A percentile compares a stretch with the other conserved stretches of the same genome.
Conservation (phyloP, 2,797 vertebrate genomes). For the Tenualosa thibaudeaui region DNA sequence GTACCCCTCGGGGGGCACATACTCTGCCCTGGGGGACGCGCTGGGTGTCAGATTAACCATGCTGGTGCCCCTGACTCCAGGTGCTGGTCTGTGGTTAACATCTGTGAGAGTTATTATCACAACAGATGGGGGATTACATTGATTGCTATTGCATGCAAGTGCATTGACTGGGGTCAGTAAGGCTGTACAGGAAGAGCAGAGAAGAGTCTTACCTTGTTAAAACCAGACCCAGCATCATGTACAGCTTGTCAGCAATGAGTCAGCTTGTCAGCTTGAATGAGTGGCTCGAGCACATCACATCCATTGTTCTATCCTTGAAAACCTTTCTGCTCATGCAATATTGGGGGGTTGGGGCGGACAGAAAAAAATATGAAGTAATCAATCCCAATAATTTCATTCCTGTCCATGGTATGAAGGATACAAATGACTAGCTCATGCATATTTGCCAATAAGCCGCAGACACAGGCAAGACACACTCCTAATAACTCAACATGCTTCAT, state of each 20-base stretch:
- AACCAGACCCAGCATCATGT: not conserved
- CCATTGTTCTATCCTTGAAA: not conserved
- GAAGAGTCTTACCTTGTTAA: not conserved
- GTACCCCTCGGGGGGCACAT: conserved; percentile 48
- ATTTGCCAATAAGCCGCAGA: no score
- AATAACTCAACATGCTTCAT: no score
- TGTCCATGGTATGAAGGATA: not conserved
- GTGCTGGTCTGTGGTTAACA: conserved; percentile 54
- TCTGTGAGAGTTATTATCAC: conserved; percentile 48
- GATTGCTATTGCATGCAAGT: no score
- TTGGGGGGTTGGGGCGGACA: not conserved
- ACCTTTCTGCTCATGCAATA: not conserved
- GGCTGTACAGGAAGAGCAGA: not conserved
- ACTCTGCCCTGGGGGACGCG: conserved; percentile 33
- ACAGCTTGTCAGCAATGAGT: not conserved
- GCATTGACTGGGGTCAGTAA: not conserved
- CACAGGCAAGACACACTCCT: no score
- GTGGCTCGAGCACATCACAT: not conserved
- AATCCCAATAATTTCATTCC: not conserved
- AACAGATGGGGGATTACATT: not conserved
- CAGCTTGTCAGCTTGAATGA: not conserved
- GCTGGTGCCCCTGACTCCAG: conserved; percentile 48
- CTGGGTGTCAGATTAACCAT: conserved; percentile 68
- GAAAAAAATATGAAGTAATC: not conserved
- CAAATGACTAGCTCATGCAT: not conserved